phyloP scores from a whole-genome alignment of 2,797 vertebrate species.

The Pseudotriccus pelzelni region DNA sequence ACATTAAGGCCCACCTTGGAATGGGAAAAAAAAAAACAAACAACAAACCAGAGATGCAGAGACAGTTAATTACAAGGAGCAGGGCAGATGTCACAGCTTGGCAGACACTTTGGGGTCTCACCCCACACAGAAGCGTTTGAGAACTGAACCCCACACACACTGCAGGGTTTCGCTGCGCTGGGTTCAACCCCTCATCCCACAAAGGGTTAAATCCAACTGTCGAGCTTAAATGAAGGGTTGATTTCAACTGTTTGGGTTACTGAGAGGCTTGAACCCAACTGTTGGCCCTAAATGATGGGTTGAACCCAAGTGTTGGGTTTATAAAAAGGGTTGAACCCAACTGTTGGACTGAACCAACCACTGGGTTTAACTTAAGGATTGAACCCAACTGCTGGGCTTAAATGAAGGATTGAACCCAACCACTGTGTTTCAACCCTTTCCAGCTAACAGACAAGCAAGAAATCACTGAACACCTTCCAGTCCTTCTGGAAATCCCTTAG shows the following conservation, averaged over 20 bases:
- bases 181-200: not conserved
- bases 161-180: not conserved
- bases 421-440: not conserved
- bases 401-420: not conserved
- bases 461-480: rapidly evolving
- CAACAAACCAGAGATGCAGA: not conserved
- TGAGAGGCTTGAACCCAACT: not conserved
- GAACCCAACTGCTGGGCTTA: not conserved
- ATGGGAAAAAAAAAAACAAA: not conserved
- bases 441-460: not conserved
- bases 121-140: rapidly evolving
- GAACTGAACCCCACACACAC: rapidly evolving
- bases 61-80: not conserved
- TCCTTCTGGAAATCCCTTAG: not conserved
- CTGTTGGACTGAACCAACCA: not conserved
- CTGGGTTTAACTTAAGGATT: not conserved
- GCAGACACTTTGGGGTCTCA: not conserved
- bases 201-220: not conserved
- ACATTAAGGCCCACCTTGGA: constrained; percentile 88
- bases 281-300: not conserved
- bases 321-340: not conserved
- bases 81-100: not conserved
- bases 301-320: rapidly evolving
- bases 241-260: rapidly evolving
- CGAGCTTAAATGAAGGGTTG: not conserved